These are phyloP conservation scores for Pherbina coryleti DNA, from an alignment of 2,888 invertebrate species.

Conservation along the genomic window DNA sequence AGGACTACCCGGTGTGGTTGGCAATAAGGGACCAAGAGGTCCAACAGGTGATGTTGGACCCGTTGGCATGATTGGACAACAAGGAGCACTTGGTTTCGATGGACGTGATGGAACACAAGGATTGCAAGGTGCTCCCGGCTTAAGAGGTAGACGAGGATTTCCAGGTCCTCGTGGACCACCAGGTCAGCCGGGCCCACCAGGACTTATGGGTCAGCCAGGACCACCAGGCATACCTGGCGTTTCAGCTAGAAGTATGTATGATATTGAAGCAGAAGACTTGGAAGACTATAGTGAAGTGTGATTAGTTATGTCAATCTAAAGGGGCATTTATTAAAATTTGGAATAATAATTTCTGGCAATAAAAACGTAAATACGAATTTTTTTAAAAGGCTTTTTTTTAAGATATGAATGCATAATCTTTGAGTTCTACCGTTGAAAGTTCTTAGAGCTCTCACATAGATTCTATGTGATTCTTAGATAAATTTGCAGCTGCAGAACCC, in stretches of 20 bases:
- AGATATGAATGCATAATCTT: too few relatives aligned
- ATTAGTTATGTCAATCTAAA: background rate
- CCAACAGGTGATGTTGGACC: slow-evolving; percentile 51
- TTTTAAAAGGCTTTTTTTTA: too few relatives aligned
- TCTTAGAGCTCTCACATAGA: too few relatives aligned
- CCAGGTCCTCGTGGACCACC: slow-evolving; percentile 50
- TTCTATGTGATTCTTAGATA: too few relatives aligned
- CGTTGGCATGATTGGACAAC: slow-evolving; percentile 46
- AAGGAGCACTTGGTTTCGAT: slow-evolving; percentile 48
- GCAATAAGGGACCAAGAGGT: slow-evolving; percentile 51
- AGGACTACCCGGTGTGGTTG: slow-evolving; percentile 47
- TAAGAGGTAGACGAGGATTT: slow-evolving; percentile 53
- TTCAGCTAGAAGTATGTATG: slow-evolving; percentile 43
- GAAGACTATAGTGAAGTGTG: slow-evolving; percentile 45
- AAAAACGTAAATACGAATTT: too few relatives aligned
- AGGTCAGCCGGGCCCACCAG: slow-evolving; percentile 46
- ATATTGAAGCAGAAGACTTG: slow-evolving; percentile 43
- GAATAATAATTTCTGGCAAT: too few relatives aligned
- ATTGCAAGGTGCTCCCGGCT: slow-evolving; percentile 46
- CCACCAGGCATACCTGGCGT: slow-evolving; percentile 44
- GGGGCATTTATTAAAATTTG: background rate
- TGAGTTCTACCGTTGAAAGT: too few relatives aligned
- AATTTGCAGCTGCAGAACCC: too few relatives aligned
- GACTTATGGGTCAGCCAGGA: slow-evolving; percentile 46
- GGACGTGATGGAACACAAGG: slow-evolving; percentile 52